These are phyloP conservation scores for Mellilla xanthometata DNA, from an alignment of 2,888 invertebrate genomes.

Conservation along the genomic window DNA sequence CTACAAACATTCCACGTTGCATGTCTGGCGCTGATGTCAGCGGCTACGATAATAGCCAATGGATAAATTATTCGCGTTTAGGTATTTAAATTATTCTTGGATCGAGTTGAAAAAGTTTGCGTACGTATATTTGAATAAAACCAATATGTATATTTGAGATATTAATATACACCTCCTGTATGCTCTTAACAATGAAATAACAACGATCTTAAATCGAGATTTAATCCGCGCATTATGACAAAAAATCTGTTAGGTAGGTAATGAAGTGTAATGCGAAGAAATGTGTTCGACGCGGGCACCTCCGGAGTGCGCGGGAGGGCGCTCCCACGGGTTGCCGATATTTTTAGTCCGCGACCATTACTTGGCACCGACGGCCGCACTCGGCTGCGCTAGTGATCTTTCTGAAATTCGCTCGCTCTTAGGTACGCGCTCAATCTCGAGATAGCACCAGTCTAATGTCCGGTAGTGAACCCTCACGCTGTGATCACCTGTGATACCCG, in stretches of 20 bases:
- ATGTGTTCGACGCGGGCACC: conserved; percentile 72
- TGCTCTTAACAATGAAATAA: too few species aligned
- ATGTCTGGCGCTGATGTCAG: conserved; percentile 22
- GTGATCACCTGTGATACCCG: conserved; percentile 34
- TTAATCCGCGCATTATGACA: conserved; percentile 26
- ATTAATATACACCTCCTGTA: too few species aligned
- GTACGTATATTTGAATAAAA: too few species aligned
- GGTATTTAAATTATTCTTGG: conserved; percentile 12
- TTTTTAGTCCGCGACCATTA: conserved; percentile 86
- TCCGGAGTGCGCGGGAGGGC: conserved; percentile 80
- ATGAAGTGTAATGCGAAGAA: conserved; percentile 68
- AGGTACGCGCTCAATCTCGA: conserved; percentile 72
- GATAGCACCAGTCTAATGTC: conserved; percentile 66
- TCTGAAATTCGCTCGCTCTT: conserved; percentile 75
- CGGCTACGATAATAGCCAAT: conserved; percentile 16
- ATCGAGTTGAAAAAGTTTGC: background rate
- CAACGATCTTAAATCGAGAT: background rate
- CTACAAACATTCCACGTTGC: conserved; percentile 15
- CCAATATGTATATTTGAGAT: too few species aligned
- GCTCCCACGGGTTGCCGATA: conserved; percentile 84
- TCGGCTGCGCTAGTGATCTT: conserved; percentile 78
- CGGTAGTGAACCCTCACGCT: conserved; percentile 53
- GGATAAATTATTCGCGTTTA: conserved; percentile 12
- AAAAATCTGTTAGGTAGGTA: conserved; percentile 40
- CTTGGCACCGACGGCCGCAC: conserved; percentile 84